Evolutionary conservation across 2,888 invertebrate genomes (phyloP), one percentile per base, ranked within the genome.

Genomic region (Eupeodes luniger): DNA sequence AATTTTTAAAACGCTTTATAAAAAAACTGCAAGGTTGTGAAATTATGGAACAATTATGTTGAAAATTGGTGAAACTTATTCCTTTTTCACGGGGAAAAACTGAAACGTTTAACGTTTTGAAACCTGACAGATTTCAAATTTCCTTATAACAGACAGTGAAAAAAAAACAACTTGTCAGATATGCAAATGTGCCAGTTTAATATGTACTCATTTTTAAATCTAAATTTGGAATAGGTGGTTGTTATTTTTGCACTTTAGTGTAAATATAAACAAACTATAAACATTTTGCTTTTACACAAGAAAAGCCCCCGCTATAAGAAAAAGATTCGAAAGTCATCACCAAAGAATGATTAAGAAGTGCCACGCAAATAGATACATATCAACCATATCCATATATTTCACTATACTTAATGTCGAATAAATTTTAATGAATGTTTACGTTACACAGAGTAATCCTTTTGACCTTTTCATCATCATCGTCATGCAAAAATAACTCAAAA

Each of bases 371-470:
- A 36, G 0, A 14, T 9, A 53, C 40, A 34, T 47, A 75, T 55
- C 27, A 2, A 27, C 27, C 27, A 3, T 27, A 27, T 27, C 3
- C 27, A 27, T 27, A 27, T 27, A 19, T 40, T 1, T 12, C 67
- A 9, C 44, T 16, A n/a, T 72, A 83, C 66, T 83, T 72, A 83
- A 66, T 59, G 62, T 55, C 59, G 49, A 83, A 78, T 83, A 74
- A 83, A 83, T 83, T 83, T 83, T 74, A 83, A 83, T 83, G 59
- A 83, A 72, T 83, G 72, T 83, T 83, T 83, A 78, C 70, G 34
- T 40, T 69, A 53, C 36, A 53, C n/a, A 69, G 40, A 69, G 69
- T 69, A 69, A 69, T 69, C 53, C 69, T 53, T 69, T 69, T 69
- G 69, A 69, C 69, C 69, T 69, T 69, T 69, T 47, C 11, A 44